Percentiles rank a stretch among this genome's conserved stretches.
Evolutionary conservation across 2,888 invertebrate genomes (phyloP).

Genomic region (Platycnemis pennipes): DNA sequence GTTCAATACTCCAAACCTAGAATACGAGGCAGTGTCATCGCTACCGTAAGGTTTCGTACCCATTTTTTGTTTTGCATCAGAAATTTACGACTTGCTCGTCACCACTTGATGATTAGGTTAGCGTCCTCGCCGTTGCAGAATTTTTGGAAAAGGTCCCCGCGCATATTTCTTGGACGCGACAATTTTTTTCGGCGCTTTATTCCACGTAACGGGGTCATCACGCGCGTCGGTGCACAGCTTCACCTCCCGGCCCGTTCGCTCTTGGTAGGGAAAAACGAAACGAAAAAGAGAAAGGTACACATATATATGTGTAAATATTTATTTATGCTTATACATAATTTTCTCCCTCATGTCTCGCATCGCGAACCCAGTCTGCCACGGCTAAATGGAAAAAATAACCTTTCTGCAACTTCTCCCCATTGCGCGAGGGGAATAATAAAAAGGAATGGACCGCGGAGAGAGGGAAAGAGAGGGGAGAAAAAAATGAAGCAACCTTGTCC

Average conservation of each 20-base stretch:
- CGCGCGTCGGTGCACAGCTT: neutral
- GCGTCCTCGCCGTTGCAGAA: neutral
- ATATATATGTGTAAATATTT: no score
- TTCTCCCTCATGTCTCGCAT: neutral
- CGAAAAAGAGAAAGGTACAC: neutral
- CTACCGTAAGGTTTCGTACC: no score
- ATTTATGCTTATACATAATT: no score
- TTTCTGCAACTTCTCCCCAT: neutral
- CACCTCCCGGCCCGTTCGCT: neutral
- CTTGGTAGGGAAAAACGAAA: neutral
- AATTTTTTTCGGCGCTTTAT: neutral
- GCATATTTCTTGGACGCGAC: neutral
- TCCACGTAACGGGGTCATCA: slow-evolving; percentile 15
- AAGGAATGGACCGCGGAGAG: neutral
- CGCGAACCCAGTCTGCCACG: neutral
- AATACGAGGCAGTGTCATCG: no score
- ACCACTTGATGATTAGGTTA: neutral
- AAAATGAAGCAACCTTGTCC: neutral
- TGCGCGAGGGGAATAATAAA: neutral
- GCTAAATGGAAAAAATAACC: neutral
- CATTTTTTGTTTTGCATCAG: neutral
- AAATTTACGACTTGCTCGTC: neutral
- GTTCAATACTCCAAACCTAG: no score
- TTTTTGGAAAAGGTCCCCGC: neutral
- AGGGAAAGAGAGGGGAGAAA: neutral